phyloP scores from a whole-genome alignment of 2,888 invertebrate genomes.

The Leptogaster cylindrica region DNA sequence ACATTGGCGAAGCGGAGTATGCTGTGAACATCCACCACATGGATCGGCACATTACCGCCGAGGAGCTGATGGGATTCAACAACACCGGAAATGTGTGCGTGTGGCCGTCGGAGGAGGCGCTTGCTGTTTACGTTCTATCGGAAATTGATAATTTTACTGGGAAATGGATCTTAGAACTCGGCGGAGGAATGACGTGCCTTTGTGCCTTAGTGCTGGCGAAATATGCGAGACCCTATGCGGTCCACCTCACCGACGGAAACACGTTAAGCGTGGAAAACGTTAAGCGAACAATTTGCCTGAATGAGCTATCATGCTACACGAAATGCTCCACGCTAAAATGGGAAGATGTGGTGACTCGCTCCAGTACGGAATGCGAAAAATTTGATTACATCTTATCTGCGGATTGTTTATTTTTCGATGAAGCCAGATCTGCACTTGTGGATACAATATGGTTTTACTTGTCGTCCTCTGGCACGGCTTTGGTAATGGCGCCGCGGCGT shows the following conservation, averaged over 20 bases:
- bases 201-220: constrained; percentile 77
- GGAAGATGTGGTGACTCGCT: constrained; percentile 59
- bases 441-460: constrained; percentile 72
- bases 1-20: constrained; percentile 62
- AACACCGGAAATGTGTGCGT: constrained; percentile 82
- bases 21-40: constrained; percentile 68
- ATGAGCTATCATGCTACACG: constrained; percentile 67
- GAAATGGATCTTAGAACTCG: constrained; percentile 76
- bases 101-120: constrained; percentile 80
- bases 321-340: constrained; percentile 67
- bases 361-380: constrained; percentile 59
- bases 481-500: constrained; percentile 79
- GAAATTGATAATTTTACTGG: constrained; percentile 70
- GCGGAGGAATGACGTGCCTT: constrained; percentile 85
- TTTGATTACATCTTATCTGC: constrained; percentile 79
- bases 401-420: constrained; percentile 81
- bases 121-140: constrained; percentile 72
- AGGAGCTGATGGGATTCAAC: constrained; percentile 79
- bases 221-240: constrained; percentile 68
- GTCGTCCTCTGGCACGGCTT: constrained; percentile 68
- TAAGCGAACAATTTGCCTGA: constrained; percentile 69
- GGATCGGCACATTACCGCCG: constrained; percentile 70
- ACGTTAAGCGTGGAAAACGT: constrained; percentile 77
- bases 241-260: constrained; percentile 81
- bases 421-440: constrained; percentile 71